Evolutionary conservation across 2,797 vertebrate genomes (phyloP), one percentile per base, ranked within the genome.

Genomic region (Pogoniulus pusillus): DNA sequence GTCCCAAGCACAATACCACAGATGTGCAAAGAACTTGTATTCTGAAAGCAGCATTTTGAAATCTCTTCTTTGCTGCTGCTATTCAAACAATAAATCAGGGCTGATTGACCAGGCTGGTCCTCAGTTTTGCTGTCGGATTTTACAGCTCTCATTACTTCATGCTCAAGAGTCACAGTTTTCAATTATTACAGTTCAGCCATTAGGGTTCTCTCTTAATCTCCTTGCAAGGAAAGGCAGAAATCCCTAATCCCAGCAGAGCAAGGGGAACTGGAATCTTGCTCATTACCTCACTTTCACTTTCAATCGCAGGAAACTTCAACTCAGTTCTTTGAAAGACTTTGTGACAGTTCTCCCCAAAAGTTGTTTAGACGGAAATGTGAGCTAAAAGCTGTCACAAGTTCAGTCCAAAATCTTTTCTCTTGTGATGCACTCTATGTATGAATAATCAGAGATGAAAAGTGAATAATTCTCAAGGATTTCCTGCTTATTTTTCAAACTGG

Each of bases 401-500:
- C 86, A 89, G 78, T 64, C 68, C 65, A 76, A 51, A 93, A 72
- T n/a, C 49, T 85, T 89, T 83, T 95, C 72, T 83, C 77, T 77
- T 66, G 43, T 27, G 64, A 87, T 60, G 41, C 72, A 63, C 86
- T 91, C 85, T 39, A 57, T 64, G 87, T 68, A 51, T 82, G 70
- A 93, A 93, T 83, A 87, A 95, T 90, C 91, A 85, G 26, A 96
- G 74, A 91, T 76, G 80, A 93, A 91, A 72, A 93, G 84, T 82
- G 87, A 95, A 88, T 92, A 90, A 95, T 85, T 89, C 94, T 79
- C 51, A 29, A 91, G 82, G 84, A 91, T 89, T 93, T 94, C 89
- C 92, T 93, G 82, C 93, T 91, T 93, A 76, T 77, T 96, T 95
- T 96, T 92, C 90, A 95, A 95, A 92, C 35, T 87, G 87, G 78